Evolutionary conservation across 2,888 invertebrate genomes (phyloP), one percentile per base, ranked within the genome.

Genomic region (Epinotia demarniana): DNA sequence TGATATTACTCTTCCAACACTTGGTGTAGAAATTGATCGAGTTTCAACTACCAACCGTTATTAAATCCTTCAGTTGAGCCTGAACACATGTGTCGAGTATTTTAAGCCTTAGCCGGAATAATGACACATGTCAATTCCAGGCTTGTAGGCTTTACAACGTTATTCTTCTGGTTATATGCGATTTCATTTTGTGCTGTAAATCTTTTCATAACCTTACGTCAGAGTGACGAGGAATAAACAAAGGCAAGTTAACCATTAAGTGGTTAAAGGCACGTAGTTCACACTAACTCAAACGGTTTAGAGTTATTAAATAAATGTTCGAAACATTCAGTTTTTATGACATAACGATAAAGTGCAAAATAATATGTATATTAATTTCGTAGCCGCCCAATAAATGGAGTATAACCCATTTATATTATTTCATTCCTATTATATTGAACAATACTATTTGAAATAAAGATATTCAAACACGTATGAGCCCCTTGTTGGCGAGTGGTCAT

Each of bases 111-210:
- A 19, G 19, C 16, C 16, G 18, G 39, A 68, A 46, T 43, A 68
- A 43, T 9, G 57, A 58, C 68, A 23, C 43, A 68, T 58, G 58
- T 58, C 19, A 23, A 23, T 68, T 58, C 13, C 1, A 58, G 43
- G 4, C 39, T 4, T 58, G 16, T 58, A 39, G 67, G 58, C 16
- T 43, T n/a, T n/a, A 58, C 9, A 19, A 2, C 43, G 58, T 43
- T 68, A 13, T 23, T 68, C 19, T 23, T 23, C n/a, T n/a, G 2
- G 43, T 8, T 9, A 3, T 9, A 3, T 1, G 11, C 49, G 27
- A n/a, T 70, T 70, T 86, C 84, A 86, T 88, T 87, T 86, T 83
- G 83, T 81, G 79, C 83, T 85, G 88, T 89, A 90, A 89, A 89
- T 89, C 87, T 89, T 70, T 64, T 64, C 70, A 64, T 64, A 70